A percentile compares a stretch with the other conserved stretches of the same genome.
phyloP scores from a whole-genome alignment of 2,797 vertebrate species.

The Okamejei kenojei region DNA sequence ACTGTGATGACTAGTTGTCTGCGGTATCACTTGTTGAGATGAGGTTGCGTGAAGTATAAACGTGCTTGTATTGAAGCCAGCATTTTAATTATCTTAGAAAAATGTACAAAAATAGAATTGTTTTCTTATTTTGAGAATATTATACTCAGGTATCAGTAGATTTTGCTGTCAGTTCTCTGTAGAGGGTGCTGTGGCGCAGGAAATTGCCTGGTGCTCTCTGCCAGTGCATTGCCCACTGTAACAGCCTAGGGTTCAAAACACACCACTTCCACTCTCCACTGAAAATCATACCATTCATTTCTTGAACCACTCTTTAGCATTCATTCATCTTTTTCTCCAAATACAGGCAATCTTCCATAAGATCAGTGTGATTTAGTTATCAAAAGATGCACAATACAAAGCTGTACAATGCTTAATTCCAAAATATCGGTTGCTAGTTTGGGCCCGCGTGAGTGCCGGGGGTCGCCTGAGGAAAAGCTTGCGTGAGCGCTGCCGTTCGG shows the following conservation, averaged over 20 bases:
- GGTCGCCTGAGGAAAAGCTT: too few relatives aligned
- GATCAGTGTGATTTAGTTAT: not conserved
- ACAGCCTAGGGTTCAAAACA: not conserved
- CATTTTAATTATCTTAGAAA: not conserved
- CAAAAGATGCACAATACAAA: not conserved
- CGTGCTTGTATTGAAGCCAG: not conserved
- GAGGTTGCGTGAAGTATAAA: not conserved
- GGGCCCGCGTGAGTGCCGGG: too few relatives aligned
- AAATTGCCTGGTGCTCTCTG: not conserved
- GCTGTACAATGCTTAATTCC: not conserved
- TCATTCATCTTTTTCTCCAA: not conserved
- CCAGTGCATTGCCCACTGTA: not conserved
- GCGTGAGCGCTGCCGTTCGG: too few relatives aligned
- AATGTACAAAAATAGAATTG: not conserved
- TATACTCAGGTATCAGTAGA: not conserved
- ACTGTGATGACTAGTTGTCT: not conserved
- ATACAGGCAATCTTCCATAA: not conserved
- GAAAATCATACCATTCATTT: not conserved
- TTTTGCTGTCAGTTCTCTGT: not conserved
- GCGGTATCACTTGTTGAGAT: not conserved
- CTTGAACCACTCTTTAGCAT: not conserved
- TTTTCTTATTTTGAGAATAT: not conserved
- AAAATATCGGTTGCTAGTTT: not conserved
- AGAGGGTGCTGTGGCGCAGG: slow-evolving; percentile 21
- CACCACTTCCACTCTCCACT: not conserved